Evolutionary conservation across 2,113 vertebrate species (phyloP).

Genomic region (Picathartes gymnocephalus): DNA sequence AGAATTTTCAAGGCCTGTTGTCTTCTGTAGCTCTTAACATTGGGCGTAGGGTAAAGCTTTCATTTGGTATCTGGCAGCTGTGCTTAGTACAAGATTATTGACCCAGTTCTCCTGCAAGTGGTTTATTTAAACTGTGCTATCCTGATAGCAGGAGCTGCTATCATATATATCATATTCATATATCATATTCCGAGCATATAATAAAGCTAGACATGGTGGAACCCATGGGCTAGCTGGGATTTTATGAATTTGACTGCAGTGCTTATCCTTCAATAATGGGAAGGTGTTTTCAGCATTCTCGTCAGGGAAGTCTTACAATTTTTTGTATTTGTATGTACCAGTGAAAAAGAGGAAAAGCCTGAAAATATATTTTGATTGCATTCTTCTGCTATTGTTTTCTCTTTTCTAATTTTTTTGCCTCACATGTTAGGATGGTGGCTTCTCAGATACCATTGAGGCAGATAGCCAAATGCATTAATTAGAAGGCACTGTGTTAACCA

Average conservation of each 20-base stretch:
- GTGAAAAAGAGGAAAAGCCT: not conserved
- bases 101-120: not conserved
- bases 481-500: not conserved
- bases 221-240: not conserved
- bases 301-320: not conserved
- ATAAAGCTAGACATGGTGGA: not conserved
- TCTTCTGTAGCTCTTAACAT: not conserved
- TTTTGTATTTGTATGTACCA: not conserved
- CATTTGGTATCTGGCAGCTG: not conserved
- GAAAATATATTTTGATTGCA: not conserved
- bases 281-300: not conserved
- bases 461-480: not conserved
- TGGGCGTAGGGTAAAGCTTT: not conserved
- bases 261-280: not conserved
- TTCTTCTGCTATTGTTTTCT: not conserved
- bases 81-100: not conserved
- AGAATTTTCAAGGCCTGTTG: not conserved
- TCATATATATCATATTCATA: too few species aligned
- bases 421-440: not conserved
- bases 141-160: not conserved
- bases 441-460: not conserved
- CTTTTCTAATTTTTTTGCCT: not conserved
- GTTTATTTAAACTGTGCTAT: not conserved
- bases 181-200: not conserved
- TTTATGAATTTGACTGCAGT: not conserved